Evolutionary conservation across 2,888 invertebrate species (phyloP), one percentile per base, ranked within the genome.

Genomic region (Caenorhabditis imperialis): DNA sequence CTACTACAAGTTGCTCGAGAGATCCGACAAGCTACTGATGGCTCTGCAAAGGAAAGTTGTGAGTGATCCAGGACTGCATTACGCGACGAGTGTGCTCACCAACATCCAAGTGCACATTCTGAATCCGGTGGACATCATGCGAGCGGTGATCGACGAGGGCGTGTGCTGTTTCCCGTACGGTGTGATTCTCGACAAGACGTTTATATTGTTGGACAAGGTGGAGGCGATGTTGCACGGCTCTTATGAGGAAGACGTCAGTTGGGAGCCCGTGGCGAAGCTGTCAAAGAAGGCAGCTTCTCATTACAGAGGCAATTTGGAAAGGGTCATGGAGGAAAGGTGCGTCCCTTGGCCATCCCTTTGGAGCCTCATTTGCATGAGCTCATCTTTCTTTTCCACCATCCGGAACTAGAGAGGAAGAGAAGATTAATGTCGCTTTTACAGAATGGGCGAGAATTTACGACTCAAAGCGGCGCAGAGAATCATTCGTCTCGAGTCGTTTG

Each of bases 91-190:
- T 30, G 79, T 85, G 20, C 63, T 86, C 7, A 86, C 86, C 25
- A 83, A 82, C 30, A 82, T 82, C 22, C 85, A 86, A 65, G 85
- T 86, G 6, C 85, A 86, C 60, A 83, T 87, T 45, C 69, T 86
- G 38, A 86, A 86, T 65, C 85, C 85, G 7, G 85, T 86, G 8
- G 86, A 86, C 71, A 75, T 84, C 14, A 80, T 86, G 79, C 75
- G 86, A 58, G 85, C 86, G 2, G 83, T 85, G 7, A 65, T 86
- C 51, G 86, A 86, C 63, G 86, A 86, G 78, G 86, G 85, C 35
- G 85, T 86, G 27, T 78, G 85, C 37, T 86, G 86, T 51, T 86
- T 86, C 51, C 86, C 86, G 2, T 86, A 86, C 58, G 86, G 86
- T 16, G 50, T 79, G 2, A 78, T 86, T 35, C 76, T 86, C 25